Conservation (phyloP, 1,140 invertebrate genomes). For the Nylanderia fulva region DNA sequence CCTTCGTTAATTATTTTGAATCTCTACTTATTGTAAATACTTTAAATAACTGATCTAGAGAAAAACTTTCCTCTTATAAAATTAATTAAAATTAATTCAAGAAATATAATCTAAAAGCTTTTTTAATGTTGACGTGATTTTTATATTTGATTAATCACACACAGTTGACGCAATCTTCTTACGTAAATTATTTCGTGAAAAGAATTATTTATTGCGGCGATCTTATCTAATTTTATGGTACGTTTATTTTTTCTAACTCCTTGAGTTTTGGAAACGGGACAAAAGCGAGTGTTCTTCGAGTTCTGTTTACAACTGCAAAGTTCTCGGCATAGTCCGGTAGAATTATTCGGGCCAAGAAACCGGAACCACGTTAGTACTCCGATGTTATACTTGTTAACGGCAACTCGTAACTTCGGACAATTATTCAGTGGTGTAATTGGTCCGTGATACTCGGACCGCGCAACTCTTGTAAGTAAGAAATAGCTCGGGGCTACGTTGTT, state of each 20-base stretch:
- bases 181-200: not conserved
- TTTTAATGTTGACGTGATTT: not conserved
- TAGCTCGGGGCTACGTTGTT: slow-evolving; percentile 21
- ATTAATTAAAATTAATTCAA: not conserved
- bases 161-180: not conserved
- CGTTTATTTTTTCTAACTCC: slow-evolving; percentile 11
- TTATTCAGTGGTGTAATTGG: slow-evolving; percentile 73
- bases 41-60: not conserved
- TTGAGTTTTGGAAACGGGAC: slow-evolving; percentile 26
- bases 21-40: not conserved
- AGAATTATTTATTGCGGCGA: slow-evolving; percentile 3
- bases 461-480: slow-evolving; percentile 57
- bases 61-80: not conserved
- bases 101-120: not conserved
- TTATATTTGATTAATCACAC: not conserved
- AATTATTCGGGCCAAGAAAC: slow-evolving; percentile 74
- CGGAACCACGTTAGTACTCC: slow-evolving; percentile 65
- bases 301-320: slow-evolving; percentile 65
- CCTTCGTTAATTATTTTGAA: slow-evolving; percentile 34
- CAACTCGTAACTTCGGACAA: slow-evolving; percentile 71
- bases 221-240: slow-evolving; percentile 27
- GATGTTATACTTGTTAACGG: slow-evolving; percentile 72
- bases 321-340: slow-evolving; percentile 53
- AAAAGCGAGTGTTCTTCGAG: slow-evolving; percentile 36
- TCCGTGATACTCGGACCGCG: slow-evolving; percentile 63